Percentiles rank a stretch among this genome's conserved stretches.
These are phyloP conservation scores for Gouania willdenowi DNA, from an alignment of 2,797 vertebrate species.

Conservation along the genomic window DNA sequence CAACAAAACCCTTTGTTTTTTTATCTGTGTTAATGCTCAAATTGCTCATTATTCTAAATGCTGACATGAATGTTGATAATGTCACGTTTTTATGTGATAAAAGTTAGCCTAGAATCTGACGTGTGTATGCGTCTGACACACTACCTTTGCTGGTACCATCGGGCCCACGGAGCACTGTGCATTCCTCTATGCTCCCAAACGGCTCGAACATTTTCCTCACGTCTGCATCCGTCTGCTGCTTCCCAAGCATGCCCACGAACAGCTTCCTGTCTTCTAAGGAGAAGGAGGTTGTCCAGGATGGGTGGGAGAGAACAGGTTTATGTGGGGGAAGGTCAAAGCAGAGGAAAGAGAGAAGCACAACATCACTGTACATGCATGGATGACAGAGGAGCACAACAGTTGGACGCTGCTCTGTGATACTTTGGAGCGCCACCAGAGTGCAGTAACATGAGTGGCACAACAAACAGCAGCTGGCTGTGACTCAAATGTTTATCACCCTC, in stretches of 20 bases:
- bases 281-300: slow-evolving; percentile 46
- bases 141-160: slow-evolving; percentile 96
- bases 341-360: slow-evolving; percentile 1
- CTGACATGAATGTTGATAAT: too few relatives aligned
- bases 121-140: not conserved
- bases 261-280: slow-evolving; percentile 95
- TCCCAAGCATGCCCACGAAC: slow-evolving; percentile 97
- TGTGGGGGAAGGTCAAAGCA: not conserved
- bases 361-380: slow-evolving; percentile 27
- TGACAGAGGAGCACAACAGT: slow-evolving; percentile 14
- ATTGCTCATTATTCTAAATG: too few relatives aligned
- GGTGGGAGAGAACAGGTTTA: slow-evolving; percentile 26
- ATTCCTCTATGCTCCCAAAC: slow-evolving; percentile 95
- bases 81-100: too few relatives aligned
- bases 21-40: too few relatives aligned
- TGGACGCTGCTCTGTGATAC: slow-evolving; percentile 29
- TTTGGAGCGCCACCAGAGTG: slow-evolving; percentile 48
- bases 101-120: too few relatives aligned
- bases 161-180: slow-evolving; percentile 91
- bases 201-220: slow-evolving; percentile 94
- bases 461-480: slow-evolving; percentile 64
- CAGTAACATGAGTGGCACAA: slow-evolving; percentile 28
- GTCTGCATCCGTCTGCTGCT: slow-evolving; percentile 90
- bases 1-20: not conserved
- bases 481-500: slow-evolving; percentile 68